These are phyloP conservation scores for Galemys pyrenaicus DNA, from an alignment of 2,113 vertebrate species.

Conservation along the genomic window DNA sequence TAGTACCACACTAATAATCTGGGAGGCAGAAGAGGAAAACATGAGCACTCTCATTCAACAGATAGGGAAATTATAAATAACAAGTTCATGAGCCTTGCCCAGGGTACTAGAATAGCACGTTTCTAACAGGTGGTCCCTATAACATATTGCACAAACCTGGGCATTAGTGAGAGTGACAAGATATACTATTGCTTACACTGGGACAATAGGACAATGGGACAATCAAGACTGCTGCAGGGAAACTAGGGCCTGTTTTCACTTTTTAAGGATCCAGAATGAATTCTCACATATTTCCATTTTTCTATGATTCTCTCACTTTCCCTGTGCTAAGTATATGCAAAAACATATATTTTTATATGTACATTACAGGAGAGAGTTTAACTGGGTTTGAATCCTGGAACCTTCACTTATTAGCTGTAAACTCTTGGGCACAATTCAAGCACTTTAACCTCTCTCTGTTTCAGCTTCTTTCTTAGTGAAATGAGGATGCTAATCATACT, in stretches of 20 bases:
- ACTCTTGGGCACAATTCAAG: neutral
- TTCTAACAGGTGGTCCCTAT: neutral
- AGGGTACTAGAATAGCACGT: neutral
- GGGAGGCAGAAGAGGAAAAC: neutral
- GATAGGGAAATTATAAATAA: neutral
- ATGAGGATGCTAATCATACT: neutral
- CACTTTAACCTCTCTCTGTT: neutral
- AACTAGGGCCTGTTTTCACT: neutral
- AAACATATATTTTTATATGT: neutral
- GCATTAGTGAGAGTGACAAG: neutral
- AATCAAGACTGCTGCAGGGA: neutral
- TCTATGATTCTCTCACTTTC: neutral
- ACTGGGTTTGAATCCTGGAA: neutral
- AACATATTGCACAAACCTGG: neutral
- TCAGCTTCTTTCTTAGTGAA: slow-evolving; percentile 12
- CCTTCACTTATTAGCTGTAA: neutral
- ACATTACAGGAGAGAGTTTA: neutral
- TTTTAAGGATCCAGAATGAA: neutral
- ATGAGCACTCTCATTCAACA: neutral
- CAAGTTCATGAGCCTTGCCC: neutral
- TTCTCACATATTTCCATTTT: neutral
- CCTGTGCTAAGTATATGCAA: neutral
- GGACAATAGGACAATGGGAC: neutral
- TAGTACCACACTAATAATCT: neutral
- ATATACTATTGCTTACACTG: neutral